phyloP scores from a whole-genome alignment of 1,140 invertebrate genomes.

The Drosophila lacteicornis region DNA sequence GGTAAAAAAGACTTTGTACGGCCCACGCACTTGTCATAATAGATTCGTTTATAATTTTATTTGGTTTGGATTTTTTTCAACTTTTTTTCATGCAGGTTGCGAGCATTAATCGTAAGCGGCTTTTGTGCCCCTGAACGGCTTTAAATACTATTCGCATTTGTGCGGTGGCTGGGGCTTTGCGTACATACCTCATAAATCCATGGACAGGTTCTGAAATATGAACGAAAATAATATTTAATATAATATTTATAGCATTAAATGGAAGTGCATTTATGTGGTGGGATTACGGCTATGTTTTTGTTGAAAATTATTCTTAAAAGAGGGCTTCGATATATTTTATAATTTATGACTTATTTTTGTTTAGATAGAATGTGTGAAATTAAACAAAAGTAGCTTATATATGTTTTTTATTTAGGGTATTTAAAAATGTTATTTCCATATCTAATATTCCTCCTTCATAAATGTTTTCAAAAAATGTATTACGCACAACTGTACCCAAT shows the following conservation, averaged over 20 bases:
- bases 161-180: conserved; percentile 26
- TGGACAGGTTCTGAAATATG: conserved; percentile 66
- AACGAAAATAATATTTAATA: conserved; percentile 11
- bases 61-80: conserved; percentile 30
- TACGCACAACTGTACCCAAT: not conserved
- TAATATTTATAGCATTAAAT: conserved; percentile 18
- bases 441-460: too few species aligned
- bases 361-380: not conserved
- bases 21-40: conserved; percentile 81
- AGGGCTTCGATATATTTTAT: not conserved
- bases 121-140: conserved; percentile 59
- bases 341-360: too few species aligned
- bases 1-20: conserved; percentile 43
- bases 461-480: not conserved
- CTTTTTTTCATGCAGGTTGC: conserved; percentile 60
- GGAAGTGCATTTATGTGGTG: conserved; percentile 6
- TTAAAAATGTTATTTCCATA: too few species aligned
- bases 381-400: too few species aligned
- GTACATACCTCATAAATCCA: conserved; percentile 74
- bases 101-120: conserved; percentile 62
- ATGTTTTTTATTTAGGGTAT: too few species aligned
- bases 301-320: too few species aligned
- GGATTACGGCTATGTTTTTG: not conserved
- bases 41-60: conserved; percentile 78
- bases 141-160: conserved; percentile 49